These are phyloP conservation scores for Canis aureus DNA, from an alignment of 2,113 vertebrate genomes.

Conservation along the genomic window DNA sequence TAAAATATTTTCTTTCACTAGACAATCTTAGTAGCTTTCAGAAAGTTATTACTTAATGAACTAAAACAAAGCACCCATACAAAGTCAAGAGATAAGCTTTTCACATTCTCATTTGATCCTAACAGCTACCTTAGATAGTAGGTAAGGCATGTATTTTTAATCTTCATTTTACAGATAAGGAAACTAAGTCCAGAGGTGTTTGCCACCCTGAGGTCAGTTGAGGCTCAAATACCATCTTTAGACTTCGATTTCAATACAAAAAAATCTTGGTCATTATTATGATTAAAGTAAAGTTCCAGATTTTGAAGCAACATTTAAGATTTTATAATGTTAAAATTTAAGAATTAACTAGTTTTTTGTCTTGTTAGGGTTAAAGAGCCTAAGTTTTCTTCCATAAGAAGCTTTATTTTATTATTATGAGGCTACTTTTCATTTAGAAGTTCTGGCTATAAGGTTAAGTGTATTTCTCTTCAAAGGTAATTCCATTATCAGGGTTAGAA, in stretches of 20 bases:
- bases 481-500: constrained; percentile 24
- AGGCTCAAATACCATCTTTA: neutral
- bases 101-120: neutral
- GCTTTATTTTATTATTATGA: constrained; percentile 8
- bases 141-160: constrained; percentile 56
- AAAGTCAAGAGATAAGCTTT: neutral
- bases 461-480: constrained; percentile 61
- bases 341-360: neutral
- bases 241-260: neutral
- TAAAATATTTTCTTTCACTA: constrained; percentile 60
- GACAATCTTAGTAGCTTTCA: constrained; percentile 24
- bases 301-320: constrained; percentile 39
- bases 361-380: constrained; percentile 44
- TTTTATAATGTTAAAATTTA: constrained; percentile 29
- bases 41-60: neutral
- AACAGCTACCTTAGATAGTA: constrained; percentile 27
- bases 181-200: constrained; percentile 20
- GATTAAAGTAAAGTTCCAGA: neutral
- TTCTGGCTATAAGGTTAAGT: constrained; percentile 4
- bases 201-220: neutral
- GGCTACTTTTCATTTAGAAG: constrained; percentile 40
- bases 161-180: constrained; percentile 43
- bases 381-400: neutral
- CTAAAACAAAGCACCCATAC: constrained; percentile 2
- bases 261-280: neutral